A percentile compares a stretch with the other conserved stretches of the same genome.
These are phyloP conservation scores for Platanista minor DNA, from an alignment of 2,113 vertebrate genomes.

Conservation along the genomic window DNA sequence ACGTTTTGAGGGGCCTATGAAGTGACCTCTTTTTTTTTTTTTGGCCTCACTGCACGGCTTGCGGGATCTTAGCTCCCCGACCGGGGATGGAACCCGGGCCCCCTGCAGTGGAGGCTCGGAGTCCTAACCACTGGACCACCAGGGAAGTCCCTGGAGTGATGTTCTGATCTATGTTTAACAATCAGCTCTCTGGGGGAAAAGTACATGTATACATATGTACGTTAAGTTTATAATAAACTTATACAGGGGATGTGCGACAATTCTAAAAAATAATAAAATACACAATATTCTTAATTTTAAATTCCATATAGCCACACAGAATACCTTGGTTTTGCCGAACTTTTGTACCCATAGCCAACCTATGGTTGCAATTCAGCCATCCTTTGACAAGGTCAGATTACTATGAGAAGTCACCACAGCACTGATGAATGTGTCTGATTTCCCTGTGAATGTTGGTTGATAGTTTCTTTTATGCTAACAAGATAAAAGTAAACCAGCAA, in stretches of 20 bases:
- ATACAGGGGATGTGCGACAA: not conserved
- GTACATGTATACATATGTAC: not conserved
- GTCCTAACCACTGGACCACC: not conserved
- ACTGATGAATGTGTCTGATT: not conserved
- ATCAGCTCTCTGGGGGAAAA: not conserved
- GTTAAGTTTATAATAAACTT: not conserved
- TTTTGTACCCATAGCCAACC: not conserved
- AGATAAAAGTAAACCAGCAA: not conserved
- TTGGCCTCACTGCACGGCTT: not conserved
- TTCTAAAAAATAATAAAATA: slow-evolving; percentile 20
- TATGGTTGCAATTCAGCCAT: not conserved
- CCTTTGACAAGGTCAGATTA: not conserved
- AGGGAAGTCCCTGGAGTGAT: not conserved
- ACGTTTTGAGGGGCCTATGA: not conserved
- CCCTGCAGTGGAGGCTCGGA: not conserved
- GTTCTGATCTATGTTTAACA: not conserved
- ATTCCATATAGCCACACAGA: not conserved
- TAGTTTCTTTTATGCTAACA: not conserved
- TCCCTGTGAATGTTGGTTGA: not conserved
- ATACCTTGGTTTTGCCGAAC: not conserved
- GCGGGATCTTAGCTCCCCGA: not conserved
- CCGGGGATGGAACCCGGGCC: not conserved
- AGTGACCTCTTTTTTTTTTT: not conserved
- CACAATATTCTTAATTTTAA: not conserved
- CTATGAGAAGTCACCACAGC: not conserved